Evolutionary conservation across 1,140 invertebrate species (phyloP).

Genomic region (Paracyclopina nana): DNA sequence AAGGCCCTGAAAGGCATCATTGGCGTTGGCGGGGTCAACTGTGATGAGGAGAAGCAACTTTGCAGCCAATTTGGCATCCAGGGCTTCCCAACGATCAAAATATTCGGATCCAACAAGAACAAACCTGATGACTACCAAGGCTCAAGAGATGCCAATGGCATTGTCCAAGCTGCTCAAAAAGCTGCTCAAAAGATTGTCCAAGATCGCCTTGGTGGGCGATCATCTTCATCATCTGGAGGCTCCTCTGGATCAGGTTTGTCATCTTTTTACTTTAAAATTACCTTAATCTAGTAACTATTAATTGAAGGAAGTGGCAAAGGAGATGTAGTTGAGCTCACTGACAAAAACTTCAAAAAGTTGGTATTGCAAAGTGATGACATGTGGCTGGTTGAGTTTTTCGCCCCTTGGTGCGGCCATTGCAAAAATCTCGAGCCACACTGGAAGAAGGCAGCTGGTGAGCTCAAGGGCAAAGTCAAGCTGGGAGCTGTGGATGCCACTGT

Average conservation of each 20-base stretch:
- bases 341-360: conserved; percentile 75
- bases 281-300: no score
- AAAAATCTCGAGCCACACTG: conserved; percentile 88
- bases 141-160: conserved; percentile 53
- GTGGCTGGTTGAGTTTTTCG: conserved; percentile 93
- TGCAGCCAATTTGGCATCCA: conserved; percentile 55
- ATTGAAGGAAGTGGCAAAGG: no score
- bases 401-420: conserved; percentile 90
- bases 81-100: conserved; percentile 92
- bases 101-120: conserved; percentile 70
- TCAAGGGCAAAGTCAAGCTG: conserved; percentile 80
- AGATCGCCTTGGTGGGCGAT: conserved; percentile 17
- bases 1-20: conserved; percentile 52
- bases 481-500: conserved; percentile 92
- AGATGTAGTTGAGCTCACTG: conserved; percentile 80
- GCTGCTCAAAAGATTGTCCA: conserved; percentile 34
- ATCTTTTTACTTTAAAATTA: no score
- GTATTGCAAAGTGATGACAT: conserved; percentile 76
- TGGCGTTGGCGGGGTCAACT: conserved; percentile 66
- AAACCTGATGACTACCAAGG: conserved; percentile 73
- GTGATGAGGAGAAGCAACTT: conserved; percentile 64
- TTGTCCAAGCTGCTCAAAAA: conserved; percentile 61
- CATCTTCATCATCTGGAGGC: conserved; percentile 21
- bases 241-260: no score
- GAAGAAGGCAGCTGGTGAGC: conserved; percentile 72